Percentiles rank a stretch among this genome's conserved stretches.
These are phyloP conservation scores for Nycteola revayana DNA, from an alignment of 2,888 invertebrate genomes.

Conservation along the genomic window DNA sequence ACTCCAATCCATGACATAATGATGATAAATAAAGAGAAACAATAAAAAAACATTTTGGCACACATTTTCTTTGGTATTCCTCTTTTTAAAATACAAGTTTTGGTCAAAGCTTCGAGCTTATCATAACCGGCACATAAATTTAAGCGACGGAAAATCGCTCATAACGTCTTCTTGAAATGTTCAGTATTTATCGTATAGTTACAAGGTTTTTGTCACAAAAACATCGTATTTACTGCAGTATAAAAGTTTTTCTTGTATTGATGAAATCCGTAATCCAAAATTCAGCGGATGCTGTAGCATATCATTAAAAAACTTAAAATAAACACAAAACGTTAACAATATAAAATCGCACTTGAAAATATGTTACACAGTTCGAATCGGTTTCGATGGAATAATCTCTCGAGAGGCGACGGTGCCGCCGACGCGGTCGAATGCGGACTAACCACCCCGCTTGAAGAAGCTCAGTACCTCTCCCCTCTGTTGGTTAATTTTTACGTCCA, in stretches of 20 bases:
- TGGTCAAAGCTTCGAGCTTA: conserved; percentile 59
- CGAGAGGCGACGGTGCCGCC: conserved; percentile 58
- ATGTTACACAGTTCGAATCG: conserved; percentile 73
- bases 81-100: conserved; percentile 49
- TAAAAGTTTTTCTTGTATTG: conserved; percentile 31
- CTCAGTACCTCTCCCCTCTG: conserved; percentile 78
- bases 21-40: conserved; percentile 72
- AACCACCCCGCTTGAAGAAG: conserved; percentile 81
- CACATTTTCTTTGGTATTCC: conserved; percentile 80
- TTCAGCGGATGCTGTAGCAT: conserved; percentile 27
- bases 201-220: conserved; percentile 49
- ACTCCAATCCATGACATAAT: conserved; percentile 76
- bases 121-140: conserved; percentile 71
- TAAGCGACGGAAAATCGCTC: conserved; percentile 50
- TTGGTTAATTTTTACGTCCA: conserved; percentile 71
- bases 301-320: conserved; percentile 43
- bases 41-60: conserved; percentile 81
- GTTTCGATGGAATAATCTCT: conserved; percentile 43
- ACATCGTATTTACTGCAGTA: conserved; percentile 41
- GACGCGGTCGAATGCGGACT: conserved; percentile 78
- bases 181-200: conserved; percentile 9
- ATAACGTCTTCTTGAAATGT: conserved; percentile 52
- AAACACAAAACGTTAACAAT: conserved; percentile 52
- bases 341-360: conserved; percentile 60
- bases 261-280: conserved; percentile 37